Evolutionary conservation across 2,113 vertebrate species (phyloP).

Genomic region (Progne subis): DNA sequence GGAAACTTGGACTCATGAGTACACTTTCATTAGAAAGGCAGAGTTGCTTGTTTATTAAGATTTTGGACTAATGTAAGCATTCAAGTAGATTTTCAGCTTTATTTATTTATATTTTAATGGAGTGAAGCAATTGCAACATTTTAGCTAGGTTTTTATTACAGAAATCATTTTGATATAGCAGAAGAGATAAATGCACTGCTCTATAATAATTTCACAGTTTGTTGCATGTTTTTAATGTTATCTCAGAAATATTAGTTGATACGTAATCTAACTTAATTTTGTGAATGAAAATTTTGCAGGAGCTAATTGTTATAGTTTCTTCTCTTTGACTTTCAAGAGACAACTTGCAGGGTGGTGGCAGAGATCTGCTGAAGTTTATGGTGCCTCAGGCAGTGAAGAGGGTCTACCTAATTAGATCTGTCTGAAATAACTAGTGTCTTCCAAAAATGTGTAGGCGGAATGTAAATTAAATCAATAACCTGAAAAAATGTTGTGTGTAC

Average conservation of each 20-base stretch:
- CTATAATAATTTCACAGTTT: not conserved
- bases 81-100: not conserved
- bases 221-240: not conserved
- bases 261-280: not conserved
- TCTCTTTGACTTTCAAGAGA: not conserved
- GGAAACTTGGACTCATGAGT: not conserved
- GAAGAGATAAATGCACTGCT: not conserved
- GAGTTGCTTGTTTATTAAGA: not conserved
- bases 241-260: not conserved
- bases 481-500: not conserved
- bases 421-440: not conserved
- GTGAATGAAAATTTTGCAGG: not conserved
- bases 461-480: not conserved
- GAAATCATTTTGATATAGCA: not conserved
- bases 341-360: not conserved
- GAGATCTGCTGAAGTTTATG: not conserved
- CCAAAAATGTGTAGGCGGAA: not conserved
- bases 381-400: not conserved
- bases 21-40: not conserved
- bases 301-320: not conserved
- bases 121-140: not conserved
- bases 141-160: not conserved
- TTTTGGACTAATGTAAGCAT: not conserved
- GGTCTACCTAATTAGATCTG: not conserved
- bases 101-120: not conserved